A percentile compares a stretch with the other conserved stretches of the same genome.
Evolutionary conservation across 2,888 invertebrate species (phyloP).

Genomic region (Stictocephala bisonia): DNA sequence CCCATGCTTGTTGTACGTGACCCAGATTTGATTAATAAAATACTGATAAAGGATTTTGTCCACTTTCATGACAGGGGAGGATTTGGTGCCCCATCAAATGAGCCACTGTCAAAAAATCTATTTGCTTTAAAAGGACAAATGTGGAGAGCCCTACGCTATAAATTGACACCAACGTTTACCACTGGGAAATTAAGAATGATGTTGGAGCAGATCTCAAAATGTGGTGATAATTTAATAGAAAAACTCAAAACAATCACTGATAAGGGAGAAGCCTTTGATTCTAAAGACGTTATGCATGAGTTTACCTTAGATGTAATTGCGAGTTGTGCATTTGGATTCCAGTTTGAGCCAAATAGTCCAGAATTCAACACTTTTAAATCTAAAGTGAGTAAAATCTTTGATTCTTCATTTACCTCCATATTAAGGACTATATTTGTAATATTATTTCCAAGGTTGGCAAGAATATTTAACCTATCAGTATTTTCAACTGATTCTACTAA

Average conservation of each 20-base stretch:
- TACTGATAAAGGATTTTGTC: constrained; percentile 66
- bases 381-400: neutral
- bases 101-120: constrained; percentile 63
- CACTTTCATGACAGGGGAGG: constrained; percentile 66
- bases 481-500: neutral
- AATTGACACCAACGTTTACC: constrained; percentile 68
- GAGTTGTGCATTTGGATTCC: constrained; percentile 65
- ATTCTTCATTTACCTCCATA: neutral
- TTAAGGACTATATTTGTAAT: neutral
- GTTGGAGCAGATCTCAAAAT: constrained; percentile 65
- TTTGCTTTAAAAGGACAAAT: constrained; percentile 65
- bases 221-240: constrained; percentile 57
- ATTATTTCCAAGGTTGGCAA: constrained; percentile 4
- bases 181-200: constrained; percentile 68
- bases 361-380: neutral
- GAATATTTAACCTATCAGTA: neutral
- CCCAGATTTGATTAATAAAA: constrained; percentile 65
- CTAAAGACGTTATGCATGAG: constrained; percentile 62
- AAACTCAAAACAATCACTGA: neutral
- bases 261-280: constrained; percentile 23
- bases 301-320: constrained; percentile 66
- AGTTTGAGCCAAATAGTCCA: constrained; percentile 62
- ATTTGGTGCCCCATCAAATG: constrained; percentile 59
- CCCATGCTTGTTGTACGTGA: constrained; percentile 63
- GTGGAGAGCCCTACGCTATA: constrained; percentile 66